These are phyloP conservation scores for Periophthalmus magnuspinnatus DNA, from an alignment of 2,797 vertebrate species.

Conservation along the genomic window DNA sequence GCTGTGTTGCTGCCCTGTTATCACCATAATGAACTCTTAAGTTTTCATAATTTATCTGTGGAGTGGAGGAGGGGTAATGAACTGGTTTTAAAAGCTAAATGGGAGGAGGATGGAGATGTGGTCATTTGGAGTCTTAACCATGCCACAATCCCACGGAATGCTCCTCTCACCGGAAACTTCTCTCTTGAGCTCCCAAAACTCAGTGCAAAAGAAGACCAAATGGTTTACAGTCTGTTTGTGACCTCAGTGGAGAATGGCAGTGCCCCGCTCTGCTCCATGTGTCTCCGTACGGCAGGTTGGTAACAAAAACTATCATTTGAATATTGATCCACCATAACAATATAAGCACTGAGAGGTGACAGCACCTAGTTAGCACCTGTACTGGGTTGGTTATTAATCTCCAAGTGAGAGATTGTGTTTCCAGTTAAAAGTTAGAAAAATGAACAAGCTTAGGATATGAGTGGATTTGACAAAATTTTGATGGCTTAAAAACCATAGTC, in stretches of 20 bases:
- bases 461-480: no score
- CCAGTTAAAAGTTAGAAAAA: no score
- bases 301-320: not conserved
- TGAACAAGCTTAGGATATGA: no score
- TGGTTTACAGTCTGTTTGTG: slow-evolving; percentile 51
- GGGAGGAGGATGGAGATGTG: slow-evolving; percentile 27
- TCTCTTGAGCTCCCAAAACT: slow-evolving; percentile 56
- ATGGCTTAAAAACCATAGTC: no score
- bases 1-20: slow-evolving; percentile 58
- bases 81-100: slow-evolving; percentile 54
- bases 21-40: slow-evolving; percentile 17
- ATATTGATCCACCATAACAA: not conserved
- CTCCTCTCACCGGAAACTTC: slow-evolving; percentile 51
- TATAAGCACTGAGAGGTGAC: not conserved
- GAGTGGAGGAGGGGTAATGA: slow-evolving; percentile 61
- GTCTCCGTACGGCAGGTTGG: slow-evolving; percentile 70
- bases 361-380: no score
- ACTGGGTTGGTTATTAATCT: no score
- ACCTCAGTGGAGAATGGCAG: slow-evolving; percentile 26
- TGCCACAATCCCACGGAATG: slow-evolving; percentile 34
- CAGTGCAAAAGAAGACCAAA: slow-evolving; percentile 23
- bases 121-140: slow-evolving; percentile 31
- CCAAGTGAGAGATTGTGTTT: no score
- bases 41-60: slow-evolving; percentile 47
- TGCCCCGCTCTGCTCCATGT: slow-evolving; percentile 54